A percentile compares a stretch with the other conserved stretches of the same genome.
Evolutionary conservation across 64 coral and sea anemone genomes (phyloP).

Genomic region (Platygyra sinensis): DNA sequence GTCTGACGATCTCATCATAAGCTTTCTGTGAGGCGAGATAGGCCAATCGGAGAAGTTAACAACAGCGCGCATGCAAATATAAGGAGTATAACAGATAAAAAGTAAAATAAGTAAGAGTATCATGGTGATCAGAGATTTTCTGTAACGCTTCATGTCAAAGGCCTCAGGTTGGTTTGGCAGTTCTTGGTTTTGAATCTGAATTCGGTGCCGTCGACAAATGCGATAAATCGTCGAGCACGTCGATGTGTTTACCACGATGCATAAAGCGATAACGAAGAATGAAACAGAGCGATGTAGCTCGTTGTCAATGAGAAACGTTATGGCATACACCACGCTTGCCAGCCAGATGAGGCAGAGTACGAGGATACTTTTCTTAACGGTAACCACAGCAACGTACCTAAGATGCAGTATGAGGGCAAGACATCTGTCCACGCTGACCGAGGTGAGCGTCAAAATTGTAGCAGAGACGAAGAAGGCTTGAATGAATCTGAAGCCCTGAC

Average conservation of each 20-base stretch:
- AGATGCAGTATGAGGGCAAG: neutral
- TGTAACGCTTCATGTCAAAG: neutral
- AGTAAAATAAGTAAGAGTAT: neutral
- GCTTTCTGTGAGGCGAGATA: neutral
- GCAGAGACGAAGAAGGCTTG: neutral
- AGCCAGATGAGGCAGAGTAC: neutral
- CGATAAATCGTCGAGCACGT: neutral
- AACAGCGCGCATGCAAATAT: neutral
- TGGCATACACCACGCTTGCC: neutral
- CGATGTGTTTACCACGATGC: neutral
- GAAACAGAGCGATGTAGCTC: neutral
- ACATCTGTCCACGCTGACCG: neutral
- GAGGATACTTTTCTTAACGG: neutral
- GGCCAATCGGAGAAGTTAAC: neutral
- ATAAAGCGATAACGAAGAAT: neutral
- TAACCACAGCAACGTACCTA: neutral
- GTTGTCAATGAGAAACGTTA: neutral
- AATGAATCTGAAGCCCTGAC: neutral
- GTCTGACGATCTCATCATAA: neutral
- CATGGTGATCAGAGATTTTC: neutral
- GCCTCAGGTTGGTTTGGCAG: neutral
- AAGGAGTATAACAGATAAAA: neutral
- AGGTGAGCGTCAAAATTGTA: neutral
- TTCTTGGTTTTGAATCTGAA: conserved; percentile 6
- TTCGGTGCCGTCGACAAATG: conserved; percentile 14